A percentile compares a stretch with the other conserved stretches of the same genome.
These are phyloP conservation scores for Daubentonia madagascariensis DNA, from an alignment of 2,113 vertebrate genomes.

Conservation along the genomic window DNA sequence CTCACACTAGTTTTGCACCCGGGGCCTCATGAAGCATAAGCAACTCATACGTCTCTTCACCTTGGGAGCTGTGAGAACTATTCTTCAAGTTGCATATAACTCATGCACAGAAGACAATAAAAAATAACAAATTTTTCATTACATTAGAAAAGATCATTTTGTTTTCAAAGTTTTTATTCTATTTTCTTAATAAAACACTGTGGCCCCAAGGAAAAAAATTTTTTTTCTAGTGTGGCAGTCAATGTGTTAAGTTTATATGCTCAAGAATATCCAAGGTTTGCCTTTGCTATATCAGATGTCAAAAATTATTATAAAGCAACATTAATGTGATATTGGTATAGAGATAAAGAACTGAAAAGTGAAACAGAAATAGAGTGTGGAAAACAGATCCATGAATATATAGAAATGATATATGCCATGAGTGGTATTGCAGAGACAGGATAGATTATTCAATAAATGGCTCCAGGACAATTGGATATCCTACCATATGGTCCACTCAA, in stretches of 20 bases:
- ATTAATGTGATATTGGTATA: neutral
- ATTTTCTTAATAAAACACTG: too few species aligned
- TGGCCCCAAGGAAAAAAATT: too few species aligned
- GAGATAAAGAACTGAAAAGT: conserved; percentile 22
- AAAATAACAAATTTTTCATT: too few species aligned
- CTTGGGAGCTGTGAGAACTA: too few species aligned
- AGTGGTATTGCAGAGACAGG: neutral
- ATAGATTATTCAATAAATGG: conserved; percentile 12
- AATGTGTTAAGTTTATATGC: neutral
- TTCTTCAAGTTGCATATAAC: too few species aligned
- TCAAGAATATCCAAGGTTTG: neutral
- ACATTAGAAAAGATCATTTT: too few species aligned
- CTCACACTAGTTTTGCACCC: too few species aligned
- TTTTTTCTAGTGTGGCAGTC: too few species aligned
- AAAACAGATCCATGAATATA: neutral
- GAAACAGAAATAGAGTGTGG: neutral
- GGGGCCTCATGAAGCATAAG: too few species aligned
- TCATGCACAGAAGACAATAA: too few species aligned
- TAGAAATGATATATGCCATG: neutral
- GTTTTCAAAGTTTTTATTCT: too few species aligned
- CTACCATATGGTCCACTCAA: neutral
- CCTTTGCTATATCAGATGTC: conserved; percentile 12
- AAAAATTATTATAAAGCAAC: conserved; percentile 1
- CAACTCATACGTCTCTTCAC: too few species aligned
- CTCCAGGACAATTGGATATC: neutral